phyloP scores from a whole-genome alignment of 2,113 vertebrate genomes.

The Pogona vitticeps region DNA sequence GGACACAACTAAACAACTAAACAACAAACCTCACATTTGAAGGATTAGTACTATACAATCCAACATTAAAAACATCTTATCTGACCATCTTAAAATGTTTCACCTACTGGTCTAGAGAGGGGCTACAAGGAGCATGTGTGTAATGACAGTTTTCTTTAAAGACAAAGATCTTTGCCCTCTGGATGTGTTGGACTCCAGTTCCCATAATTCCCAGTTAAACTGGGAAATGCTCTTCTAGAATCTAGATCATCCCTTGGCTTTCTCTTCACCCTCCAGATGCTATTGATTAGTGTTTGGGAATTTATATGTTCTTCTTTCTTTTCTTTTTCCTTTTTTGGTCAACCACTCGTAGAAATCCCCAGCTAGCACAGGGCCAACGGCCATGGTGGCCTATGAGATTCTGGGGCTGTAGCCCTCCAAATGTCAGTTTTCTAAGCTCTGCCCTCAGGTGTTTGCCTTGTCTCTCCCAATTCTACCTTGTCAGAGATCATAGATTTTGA shows the following conservation, averaged over 20 bases:
- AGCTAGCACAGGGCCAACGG: neutral
- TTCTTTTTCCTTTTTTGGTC: too few species aligned
- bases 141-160: neutral
- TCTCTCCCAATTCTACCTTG: neutral
- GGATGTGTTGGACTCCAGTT: too few species aligned
- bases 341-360: neutral
- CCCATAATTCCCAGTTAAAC: too few species aligned
- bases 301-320: too few species aligned
- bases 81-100: neutral
- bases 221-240: too few species aligned
- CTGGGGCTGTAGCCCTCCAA: too few species aligned
- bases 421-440: neutral
- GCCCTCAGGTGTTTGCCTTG: neutral
- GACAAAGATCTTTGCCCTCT: too few species aligned
- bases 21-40: neutral
- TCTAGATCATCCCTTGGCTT: too few species aligned
- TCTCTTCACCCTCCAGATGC: too few species aligned
- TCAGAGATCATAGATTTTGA: neutral
- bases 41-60: neutral
- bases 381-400: too few species aligned
- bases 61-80: neutral
- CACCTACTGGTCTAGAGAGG: neutral
- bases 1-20: too few species aligned
- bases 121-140: neutral
- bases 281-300: too few species aligned